Evolutionary conservation across 1,140 invertebrate species (phyloP), one percentile per base, ranked within the genome.

Genomic region (Coptotermes formosanus): DNA sequence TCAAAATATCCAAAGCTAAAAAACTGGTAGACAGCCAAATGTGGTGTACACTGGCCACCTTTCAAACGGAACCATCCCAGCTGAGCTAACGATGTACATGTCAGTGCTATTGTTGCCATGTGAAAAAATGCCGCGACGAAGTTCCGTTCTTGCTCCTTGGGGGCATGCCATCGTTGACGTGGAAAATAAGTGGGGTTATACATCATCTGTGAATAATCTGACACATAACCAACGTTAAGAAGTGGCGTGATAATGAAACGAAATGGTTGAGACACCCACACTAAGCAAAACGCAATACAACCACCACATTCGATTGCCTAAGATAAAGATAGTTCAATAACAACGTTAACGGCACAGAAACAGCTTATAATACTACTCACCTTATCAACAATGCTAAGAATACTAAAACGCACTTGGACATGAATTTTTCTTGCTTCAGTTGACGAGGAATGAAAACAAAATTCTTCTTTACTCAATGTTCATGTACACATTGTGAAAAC

Each of bases 121-220:
- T 93, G 92, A 86, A 93, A 92, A 87, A 92, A 91, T 69, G 92
- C 92, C 23, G 92, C 92, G 82, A 92, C 91, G 88, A 91, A 92
- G 87, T 92, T 93, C 23, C 91, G 88, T 86, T 93, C 92, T 75
- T 89, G 87, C 44, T 89, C 88, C 83, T 89, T 89, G 0, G 86
- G 84, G 23, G 85, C 25, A 52, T 85, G 75, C 86, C 84, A 87
- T 25, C 86, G 84, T 32, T 87, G 86, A n/a, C 84, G 86, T 7
- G 86, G 86, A 83, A 85, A 87, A 52, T 87, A 85, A 64, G 59
- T 69, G 16, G 55, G 75, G 48, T 69, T 87, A 52, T 87, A 87
- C 86, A 87, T 87, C n/a, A 75, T 75, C 14, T 75, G 25, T 30
- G 8, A n/a, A 30, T 75, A 11, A 30, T 75, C 64, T 75, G 64